Evolutionary conservation across 2,113 vertebrate species (phyloP), one percentile per base, ranked within the genome.

Genomic region (Dicrurus megarhynchus): DNA sequence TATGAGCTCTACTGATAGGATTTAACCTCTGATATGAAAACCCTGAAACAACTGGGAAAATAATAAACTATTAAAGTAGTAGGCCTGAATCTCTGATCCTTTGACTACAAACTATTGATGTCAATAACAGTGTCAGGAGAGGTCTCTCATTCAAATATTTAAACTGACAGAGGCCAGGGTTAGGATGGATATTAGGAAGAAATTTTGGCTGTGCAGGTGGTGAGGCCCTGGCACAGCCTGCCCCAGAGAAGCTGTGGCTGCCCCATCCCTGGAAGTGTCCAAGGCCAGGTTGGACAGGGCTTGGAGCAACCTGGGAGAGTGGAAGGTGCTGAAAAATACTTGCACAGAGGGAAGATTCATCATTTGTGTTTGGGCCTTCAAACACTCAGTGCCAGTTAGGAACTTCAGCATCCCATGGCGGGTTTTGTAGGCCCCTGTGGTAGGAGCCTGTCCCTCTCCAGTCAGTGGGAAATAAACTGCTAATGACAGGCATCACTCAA

Each of bases 201-300:
- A 61, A 68, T 53, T 75, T 7, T 68, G 50, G 27, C 28, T 41
- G 33, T 26, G 60, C 21, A 9, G 16, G 4, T 7, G 33, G 13
- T 1, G 8, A 81, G 10, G 28, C 27, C 33, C 52, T 44, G 33
- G 23, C 33, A 52, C 33, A 52, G 44, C 1, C 0, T 44, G 22
- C 32, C 32, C 27, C 52, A 52, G 20, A 11, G 60, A 52, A 74
- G 23, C 23, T 71, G 50, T 42, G 59, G 57, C 26, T 59, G 52
- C 44, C 5, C 37, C 52, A 65, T 80, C 37, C 59, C 33, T 81
- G 68, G 18, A 16, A 65, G 19, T 30, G 41, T 14, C 39, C 33
- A 44, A 46, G 37, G 44, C 11, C 33, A 33, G 42, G 26, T 0
- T 63, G 67, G 19, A 56, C 1, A 1, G 14, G 35, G 32, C n/a